Percentiles rank a stretch among this genome's conserved stretches.
Evolutionary conservation across 2,888 invertebrate genomes (phyloP).

Genomic region (Atherix ibis): DNA sequence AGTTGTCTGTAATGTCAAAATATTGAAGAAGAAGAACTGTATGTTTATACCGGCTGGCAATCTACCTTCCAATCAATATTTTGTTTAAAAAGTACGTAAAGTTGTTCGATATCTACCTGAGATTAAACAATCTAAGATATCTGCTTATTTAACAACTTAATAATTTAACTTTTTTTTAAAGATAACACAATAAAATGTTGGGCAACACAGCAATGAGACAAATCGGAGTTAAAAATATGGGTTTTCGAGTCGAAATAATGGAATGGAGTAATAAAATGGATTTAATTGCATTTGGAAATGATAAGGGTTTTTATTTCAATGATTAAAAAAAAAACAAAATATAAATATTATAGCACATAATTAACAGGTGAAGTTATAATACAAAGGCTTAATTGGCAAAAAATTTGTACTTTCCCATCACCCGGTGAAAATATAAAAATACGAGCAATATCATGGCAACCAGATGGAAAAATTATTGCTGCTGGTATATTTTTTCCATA

Average conservation of each 20-base stretch:
- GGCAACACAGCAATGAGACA: conserved; percentile 31
- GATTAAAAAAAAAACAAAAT: too few relatives aligned
- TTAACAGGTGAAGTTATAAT: conserved; percentile 65
- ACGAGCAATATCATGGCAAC: conserved; percentile 76
- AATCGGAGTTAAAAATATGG: conserved; percentile 28
- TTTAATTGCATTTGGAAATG: conserved; percentile 73
- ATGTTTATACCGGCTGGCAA: too few relatives aligned
- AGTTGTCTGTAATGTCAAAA: too few relatives aligned
- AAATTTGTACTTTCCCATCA: conserved; percentile 71
- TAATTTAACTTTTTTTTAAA: too few relatives aligned
- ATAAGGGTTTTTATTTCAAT: conserved; percentile 46
- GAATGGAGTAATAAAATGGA: conserved; percentile 92
- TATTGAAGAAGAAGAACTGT: too few relatives aligned
- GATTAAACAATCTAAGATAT: too few relatives aligned
- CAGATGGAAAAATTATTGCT: conserved; percentile 77
- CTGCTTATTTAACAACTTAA: too few relatives aligned
- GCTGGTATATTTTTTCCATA: conserved; percentile 17
- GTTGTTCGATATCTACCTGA: too few relatives aligned
- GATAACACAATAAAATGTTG: too few relatives aligned
- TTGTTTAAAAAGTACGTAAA: too few relatives aligned
- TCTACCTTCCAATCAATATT: too few relatives aligned
- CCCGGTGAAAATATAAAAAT: conserved; percentile 60
- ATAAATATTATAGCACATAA: too few relatives aligned
- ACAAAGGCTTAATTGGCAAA: conserved; percentile 83
- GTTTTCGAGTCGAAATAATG: conserved; percentile 53